Conservation (phyloP, 2,888 invertebrate genomes). For the Apoderus coryli region DNA sequence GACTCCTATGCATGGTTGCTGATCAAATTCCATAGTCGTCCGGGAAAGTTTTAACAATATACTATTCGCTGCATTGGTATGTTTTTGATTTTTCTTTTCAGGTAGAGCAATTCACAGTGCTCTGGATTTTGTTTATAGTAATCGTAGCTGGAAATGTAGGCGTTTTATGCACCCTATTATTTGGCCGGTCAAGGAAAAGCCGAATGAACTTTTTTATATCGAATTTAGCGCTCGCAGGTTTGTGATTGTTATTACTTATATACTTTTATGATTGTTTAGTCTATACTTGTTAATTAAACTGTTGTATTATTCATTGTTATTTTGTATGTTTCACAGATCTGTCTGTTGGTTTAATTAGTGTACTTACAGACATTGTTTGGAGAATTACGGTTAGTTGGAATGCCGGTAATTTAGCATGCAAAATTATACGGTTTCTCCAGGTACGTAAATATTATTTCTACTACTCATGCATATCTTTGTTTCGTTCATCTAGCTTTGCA, state of each 20-base stretch:
- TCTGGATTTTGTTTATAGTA: conserved; percentile 45
- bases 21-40: too few relatives aligned
- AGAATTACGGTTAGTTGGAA: conserved; percentile 80
- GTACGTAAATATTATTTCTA: too few relatives aligned
- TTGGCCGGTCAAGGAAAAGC: conserved; percentile 47
- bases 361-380: conserved; percentile 81
- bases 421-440: conserved; percentile 70
- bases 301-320: too few relatives aligned
- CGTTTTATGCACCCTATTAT: conserved; percentile 43
- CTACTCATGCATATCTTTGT: too few relatives aligned
- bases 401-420: conserved; percentile 79
- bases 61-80: too few relatives aligned
- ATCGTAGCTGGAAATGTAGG: conserved; percentile 50
- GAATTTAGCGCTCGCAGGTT: conserved; percentile 53
- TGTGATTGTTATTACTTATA: too few relatives aligned
- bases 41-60: too few relatives aligned
- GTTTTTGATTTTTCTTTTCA: too few relatives aligned
- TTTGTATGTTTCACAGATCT: conserved; percentile 70
- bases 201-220: conserved; percentile 58
- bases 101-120: conserved; percentile 47
- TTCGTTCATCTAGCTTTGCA: too few relatives aligned
- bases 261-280: conserved; percentile 5
- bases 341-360: conserved; percentile 74
- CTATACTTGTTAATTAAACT: too few relatives aligned
- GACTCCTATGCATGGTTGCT: too few relatives aligned